Conservation (phyloP, 2,113 vertebrate genomes). For the Triplophysa dalaica region DNA sequence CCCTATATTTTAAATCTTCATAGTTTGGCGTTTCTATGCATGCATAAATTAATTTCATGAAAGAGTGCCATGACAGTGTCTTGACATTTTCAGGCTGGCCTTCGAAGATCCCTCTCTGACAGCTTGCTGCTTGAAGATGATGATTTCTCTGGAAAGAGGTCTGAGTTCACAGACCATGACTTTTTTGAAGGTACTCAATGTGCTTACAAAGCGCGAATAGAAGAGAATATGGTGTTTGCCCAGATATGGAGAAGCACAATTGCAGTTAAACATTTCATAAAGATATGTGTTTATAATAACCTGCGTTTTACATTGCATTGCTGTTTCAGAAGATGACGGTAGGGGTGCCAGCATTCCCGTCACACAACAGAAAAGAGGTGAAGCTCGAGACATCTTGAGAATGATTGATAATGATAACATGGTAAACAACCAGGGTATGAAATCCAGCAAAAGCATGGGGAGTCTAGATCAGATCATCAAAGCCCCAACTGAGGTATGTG, state of each 20-base stretch:
- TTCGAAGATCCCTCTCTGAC: constrained; percentile 69
- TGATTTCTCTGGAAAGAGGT: constrained; percentile 58
- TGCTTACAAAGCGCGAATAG: background rate
- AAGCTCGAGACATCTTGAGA: constrained; percentile 66
- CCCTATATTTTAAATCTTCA: background rate
- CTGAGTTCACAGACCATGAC: constrained; percentile 36
- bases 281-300: background rate
- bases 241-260: background rate
- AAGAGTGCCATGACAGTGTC: background rate
- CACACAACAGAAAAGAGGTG: constrained; percentile 66
- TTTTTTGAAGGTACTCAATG: constrained; percentile 63
- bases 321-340: constrained; percentile 68
- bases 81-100: constrained; percentile 55
- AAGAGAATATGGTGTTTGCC: background rate
- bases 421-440: constrained; percentile 54
- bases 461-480: constrained; percentile 58
- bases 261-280: constrained; percentile 17
- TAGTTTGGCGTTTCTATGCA: background rate
- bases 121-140: constrained; percentile 66
- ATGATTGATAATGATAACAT: constrained; percentile 66
- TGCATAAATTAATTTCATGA: background rate
- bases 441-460: constrained; percentile 63
- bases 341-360: constrained; percentile 69
- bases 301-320: constrained; percentile 6
- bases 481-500: constrained; percentile 64